Evolutionary conservation across 2,113 vertebrate species (phyloP).

Genomic region (Leptosomus discolor): DNA sequence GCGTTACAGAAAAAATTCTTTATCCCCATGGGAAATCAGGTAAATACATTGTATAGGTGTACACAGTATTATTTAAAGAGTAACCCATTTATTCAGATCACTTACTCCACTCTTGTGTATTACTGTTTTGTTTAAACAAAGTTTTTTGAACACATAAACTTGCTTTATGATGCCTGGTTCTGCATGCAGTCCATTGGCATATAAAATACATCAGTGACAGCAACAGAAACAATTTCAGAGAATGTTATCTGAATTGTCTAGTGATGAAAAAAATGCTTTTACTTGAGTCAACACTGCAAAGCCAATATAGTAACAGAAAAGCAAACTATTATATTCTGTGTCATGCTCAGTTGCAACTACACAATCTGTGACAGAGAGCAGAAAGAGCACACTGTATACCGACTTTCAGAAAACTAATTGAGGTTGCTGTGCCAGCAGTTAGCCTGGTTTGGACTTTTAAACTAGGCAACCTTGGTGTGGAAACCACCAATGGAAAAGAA

Average conservation of each 20-base stretch:
- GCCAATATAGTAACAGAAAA: background rate
- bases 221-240: background rate
- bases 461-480: background rate
- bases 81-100: background rate
- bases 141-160: background rate
- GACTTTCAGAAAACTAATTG: background rate
- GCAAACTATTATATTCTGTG: background rate
- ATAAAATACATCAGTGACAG: background rate
- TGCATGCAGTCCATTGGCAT: background rate
- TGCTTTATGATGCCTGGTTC: background rate
- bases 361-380: background rate
- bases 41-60: background rate
- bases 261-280: slow-evolving; percentile 3
- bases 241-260: background rate
- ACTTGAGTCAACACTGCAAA: slow-evolving; percentile 18
- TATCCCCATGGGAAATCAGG: background rate
- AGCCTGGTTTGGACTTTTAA: background rate
- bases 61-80: background rate
- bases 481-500: background rate
- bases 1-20: background rate
- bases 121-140: background rate
- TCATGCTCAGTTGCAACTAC: background rate
- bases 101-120: background rate
- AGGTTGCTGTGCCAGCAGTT: background rate
- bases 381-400: background rate